A percentile compares a stretch with the other conserved stretches of the same genome.
These are phyloP conservation scores for Platichthys flesus DNA, from an alignment of 2,113 vertebrate species.

Conservation along the genomic window DNA sequence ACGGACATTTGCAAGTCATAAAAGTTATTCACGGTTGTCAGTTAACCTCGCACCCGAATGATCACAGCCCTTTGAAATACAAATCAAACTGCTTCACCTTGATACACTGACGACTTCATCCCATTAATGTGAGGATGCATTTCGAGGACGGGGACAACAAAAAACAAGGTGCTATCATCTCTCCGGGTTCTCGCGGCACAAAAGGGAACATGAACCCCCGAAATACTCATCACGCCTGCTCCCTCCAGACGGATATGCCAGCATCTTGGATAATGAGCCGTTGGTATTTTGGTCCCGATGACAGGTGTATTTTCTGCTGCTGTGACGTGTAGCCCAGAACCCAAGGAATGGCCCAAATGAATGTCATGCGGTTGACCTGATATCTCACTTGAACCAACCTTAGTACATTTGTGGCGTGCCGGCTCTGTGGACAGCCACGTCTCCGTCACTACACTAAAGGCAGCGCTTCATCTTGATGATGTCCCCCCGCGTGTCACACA, in stretches of 20 bases:
- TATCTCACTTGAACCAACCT: constrained; percentile 22
- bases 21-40: constrained; percentile 74
- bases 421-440: constrained; percentile 5
- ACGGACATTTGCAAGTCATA: constrained; percentile 81
- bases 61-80: constrained; percentile 76
- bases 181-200: constrained; percentile 25
- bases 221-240: constrained; percentile 33
- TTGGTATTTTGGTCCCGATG: constrained; percentile 36
- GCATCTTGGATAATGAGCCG: constrained; percentile 55
- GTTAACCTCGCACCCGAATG: constrained; percentile 76
- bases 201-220: constrained; percentile 41
- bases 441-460: constrained; percentile 33
- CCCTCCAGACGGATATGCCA: constrained; percentile 34
- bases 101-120: constrained; percentile 60
- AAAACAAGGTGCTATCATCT: constrained; percentile 50
- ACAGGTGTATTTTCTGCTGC: constrained; percentile 45
- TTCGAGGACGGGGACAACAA: constrained; percentile 39
- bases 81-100: constrained; percentile 75
- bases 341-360: constrained; percentile 34
- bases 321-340: constrained; percentile 39
- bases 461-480: constrained; percentile 42
- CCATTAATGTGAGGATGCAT: constrained; percentile 56
- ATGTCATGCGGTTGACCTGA: constrained; percentile 32
- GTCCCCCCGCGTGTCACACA: constrained; percentile 10
- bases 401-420: constrained; percentile 19